phyloP scores from a whole-genome alignment of 2,888 invertebrate species.

The Drosophila flavopinicola region DNA sequence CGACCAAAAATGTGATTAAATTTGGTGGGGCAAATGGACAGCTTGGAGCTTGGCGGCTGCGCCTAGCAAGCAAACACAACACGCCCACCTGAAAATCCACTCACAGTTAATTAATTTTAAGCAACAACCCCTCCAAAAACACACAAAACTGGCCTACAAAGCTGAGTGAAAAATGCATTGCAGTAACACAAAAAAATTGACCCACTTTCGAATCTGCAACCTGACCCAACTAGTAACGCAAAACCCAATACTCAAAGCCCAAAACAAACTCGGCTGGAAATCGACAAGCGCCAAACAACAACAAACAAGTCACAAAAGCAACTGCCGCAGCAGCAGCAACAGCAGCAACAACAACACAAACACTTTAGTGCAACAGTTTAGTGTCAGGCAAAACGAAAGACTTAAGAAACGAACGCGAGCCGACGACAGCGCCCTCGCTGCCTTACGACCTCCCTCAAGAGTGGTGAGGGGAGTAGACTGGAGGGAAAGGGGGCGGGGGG shows the following conservation, averaged over 20 bases:
- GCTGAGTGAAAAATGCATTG: conserved; percentile 65
- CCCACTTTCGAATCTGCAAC: conserved; percentile 80
- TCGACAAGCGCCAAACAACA: conserved; percentile 62
- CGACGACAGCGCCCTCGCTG: conserved; percentile 63
- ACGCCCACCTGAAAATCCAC: conserved; percentile 56
- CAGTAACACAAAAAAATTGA: conserved; percentile 78
- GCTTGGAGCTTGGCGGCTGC: too few relatives aligned
- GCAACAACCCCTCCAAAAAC: conserved; percentile 9
- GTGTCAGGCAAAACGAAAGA: conserved; percentile 75
- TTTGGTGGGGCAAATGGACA: conserved; percentile 52
- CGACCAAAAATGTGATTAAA: conserved; percentile 43
- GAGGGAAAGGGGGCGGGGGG: not conserved
- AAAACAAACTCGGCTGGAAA: conserved; percentile 69
- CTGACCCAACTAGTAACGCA: conserved; percentile 76
- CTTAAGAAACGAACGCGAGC: conserved; percentile 77
- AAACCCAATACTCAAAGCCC: conserved; percentile 52
- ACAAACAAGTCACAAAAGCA: conserved; percentile 46
- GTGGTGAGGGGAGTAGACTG: too few relatives aligned
- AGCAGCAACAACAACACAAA: conserved; percentile 38
- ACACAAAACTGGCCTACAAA: conserved; percentile 39
- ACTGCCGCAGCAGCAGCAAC: conserved; percentile 31
- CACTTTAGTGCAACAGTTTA: conserved; percentile 75
- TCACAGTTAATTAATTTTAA: conserved; percentile 67
- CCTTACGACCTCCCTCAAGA: too few relatives aligned
- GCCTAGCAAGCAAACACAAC: conserved; percentile 18